phyloP scores from a whole-genome alignment of 2,797 vertebrate genomes.

The Rhyacichthys aspro region DNA sequence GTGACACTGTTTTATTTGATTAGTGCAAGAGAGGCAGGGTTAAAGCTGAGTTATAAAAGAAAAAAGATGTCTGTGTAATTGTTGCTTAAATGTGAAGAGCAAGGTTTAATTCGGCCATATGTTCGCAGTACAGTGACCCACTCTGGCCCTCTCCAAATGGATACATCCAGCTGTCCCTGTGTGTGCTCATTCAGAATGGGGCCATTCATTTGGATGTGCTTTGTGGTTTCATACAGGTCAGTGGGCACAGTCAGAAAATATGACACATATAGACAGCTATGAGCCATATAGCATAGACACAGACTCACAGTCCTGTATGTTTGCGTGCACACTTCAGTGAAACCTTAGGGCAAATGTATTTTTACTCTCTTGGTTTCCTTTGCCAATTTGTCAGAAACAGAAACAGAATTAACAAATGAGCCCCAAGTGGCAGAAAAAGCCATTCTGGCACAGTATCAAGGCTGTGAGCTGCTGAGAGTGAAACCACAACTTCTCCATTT shows the following conservation, averaged over 20 bases:
- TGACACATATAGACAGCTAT: conserved; percentile 19
- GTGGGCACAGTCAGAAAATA: conserved; percentile 36
- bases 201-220: conserved; percentile 38
- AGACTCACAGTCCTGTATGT: conserved; percentile 13
- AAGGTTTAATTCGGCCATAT: conserved; percentile 3
- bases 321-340: conserved; percentile 6
- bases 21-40: too few species aligned
- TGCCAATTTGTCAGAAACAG: conserved; percentile 6
- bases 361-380: background rate
- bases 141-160: conserved; percentile 1
- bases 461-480: conserved; percentile 5
- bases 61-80: too few species aligned
- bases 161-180: conserved; percentile 19
- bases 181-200: conserved; percentile 45
- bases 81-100: too few species aligned
- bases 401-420: conserved; percentile 21
- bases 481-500: conserved; percentile 19
- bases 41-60: too few species aligned
- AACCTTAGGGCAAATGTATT: conserved; percentile 14
- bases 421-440: conserved; percentile 4
- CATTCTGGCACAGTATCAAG: conserved; percentile 17
- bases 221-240: conserved; percentile 52
- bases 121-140: conserved; percentile 18
- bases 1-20: too few species aligned
- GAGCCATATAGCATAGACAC: background rate